Evolutionary conservation across 2,113 vertebrate genomes (phyloP).

Genomic region (Chloebia gouldiae): DNA sequence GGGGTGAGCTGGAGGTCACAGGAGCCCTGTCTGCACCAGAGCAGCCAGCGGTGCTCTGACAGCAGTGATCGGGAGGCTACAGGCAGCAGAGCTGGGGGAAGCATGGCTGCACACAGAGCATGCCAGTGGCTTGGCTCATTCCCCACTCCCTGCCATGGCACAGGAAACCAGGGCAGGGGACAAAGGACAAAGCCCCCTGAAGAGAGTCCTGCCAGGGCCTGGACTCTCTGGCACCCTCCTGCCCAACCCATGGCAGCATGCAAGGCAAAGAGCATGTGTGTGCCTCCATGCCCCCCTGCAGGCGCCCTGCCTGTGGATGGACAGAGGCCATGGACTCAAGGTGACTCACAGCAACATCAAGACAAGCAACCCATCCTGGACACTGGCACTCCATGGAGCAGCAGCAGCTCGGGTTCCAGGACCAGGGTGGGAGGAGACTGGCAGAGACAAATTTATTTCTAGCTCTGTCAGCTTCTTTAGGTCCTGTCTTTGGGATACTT

Average conservation of each 20-base stretch:
- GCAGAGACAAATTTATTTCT: neutral
- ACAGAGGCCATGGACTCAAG: accelerated
- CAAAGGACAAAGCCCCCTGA: accelerated
- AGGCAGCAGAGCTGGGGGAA: neutral
- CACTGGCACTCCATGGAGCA: neutral
- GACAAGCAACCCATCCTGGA: neutral
- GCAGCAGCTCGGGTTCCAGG: neutral
- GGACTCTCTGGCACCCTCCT: neutral
- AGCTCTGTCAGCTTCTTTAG: neutral
- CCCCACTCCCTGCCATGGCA: neutral
- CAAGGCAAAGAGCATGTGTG: neutral
- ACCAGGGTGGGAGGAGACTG: neutral
- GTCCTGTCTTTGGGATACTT: neutral
- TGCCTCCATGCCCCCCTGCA: neutral
- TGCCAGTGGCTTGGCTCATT: neutral
- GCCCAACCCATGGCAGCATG: accelerated
- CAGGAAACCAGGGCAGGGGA: neutral
- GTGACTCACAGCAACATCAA: neutral
- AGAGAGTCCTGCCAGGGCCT: neutral
- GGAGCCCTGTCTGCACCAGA: neutral
- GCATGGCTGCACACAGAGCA: neutral
- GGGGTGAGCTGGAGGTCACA: neutral
- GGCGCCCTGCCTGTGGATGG: neutral
- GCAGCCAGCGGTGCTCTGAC: neutral
- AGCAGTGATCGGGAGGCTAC: neutral